These are phyloP conservation scores for Hypena proboscidalis DNA, from an alignment of 2,888 invertebrate species.

Conservation along the genomic window DNA sequence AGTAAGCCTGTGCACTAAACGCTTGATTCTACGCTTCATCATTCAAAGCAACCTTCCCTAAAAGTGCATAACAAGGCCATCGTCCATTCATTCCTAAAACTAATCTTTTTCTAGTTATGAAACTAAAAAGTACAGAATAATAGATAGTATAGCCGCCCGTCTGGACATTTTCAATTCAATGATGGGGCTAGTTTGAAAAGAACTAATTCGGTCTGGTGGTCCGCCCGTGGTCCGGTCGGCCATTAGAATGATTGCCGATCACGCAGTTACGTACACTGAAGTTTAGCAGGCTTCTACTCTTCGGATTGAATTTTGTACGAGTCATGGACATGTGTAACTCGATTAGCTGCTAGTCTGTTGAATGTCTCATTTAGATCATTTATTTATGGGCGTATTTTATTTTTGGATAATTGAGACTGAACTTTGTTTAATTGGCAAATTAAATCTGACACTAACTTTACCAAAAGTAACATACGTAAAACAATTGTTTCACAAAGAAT, in stretches of 20 bases:
- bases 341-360: conserved; percentile 10
- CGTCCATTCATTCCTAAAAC: conserved; percentile 6
- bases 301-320: conserved; percentile 75
- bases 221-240: conserved; percentile 57
- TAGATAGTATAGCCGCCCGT: conserved; percentile 50
- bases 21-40: not conserved
- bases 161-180: conserved; percentile 76
- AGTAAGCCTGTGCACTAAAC: not conserved
- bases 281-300: conserved; percentile 67
- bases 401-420: not conserved
- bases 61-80: not conserved
- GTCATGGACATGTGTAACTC: conserved; percentile 36
- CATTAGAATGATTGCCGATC: conserved; percentile 80
- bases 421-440: too few relatives aligned
- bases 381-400: not conserved
- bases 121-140: conserved; percentile 38
- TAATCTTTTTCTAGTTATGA: conserved; percentile 19
- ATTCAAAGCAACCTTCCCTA: not conserved
- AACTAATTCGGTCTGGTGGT: conserved; percentile 76
- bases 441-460: too few relatives aligned
- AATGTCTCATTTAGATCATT: conserved; percentile 8
- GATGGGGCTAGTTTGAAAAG: conserved; percentile 75
- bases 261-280: conserved; percentile 55
- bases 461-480: too few relatives aligned
- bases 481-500: too few relatives aligned